Evolutionary conservation across 1,140 invertebrate genomes (phyloP).

Genomic region (Lepidurus packardi): DNA sequence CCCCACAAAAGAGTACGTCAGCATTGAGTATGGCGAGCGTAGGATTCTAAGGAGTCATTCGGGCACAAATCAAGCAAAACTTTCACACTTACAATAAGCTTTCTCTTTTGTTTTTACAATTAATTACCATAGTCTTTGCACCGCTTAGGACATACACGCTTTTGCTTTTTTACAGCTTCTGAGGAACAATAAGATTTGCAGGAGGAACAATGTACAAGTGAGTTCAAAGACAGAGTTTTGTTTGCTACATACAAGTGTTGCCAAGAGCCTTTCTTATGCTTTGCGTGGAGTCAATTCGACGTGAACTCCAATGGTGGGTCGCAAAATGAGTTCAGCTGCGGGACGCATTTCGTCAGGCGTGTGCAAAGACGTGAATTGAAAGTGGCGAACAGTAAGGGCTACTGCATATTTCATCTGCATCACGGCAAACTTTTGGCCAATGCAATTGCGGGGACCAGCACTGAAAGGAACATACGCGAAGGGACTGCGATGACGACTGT

Average conservation of each 20-base stretch:
- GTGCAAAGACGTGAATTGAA: not conserved
- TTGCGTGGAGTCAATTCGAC: not conserved
- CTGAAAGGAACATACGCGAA: constrained; percentile 53
- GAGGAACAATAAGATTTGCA: not conserved
- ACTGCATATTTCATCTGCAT: constrained; percentile 10
- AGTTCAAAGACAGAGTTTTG: not conserved
- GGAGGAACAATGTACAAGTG: constrained; percentile 8
- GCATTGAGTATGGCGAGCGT: not conserved
- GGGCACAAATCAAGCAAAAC: not conserved
- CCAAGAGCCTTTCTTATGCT: not conserved
- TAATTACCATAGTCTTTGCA: too few relatives aligned
- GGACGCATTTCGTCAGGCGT: not conserved
- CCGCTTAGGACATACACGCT: not conserved
- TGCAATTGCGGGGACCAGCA: constrained; percentile 53
- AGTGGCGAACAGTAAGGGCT: not conserved
- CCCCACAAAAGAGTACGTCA: not conserved
- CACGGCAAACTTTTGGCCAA: constrained; percentile 46
- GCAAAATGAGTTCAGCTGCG: not conserved
- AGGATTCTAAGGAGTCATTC: not conserved
- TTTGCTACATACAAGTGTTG: not conserved
- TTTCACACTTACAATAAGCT: not conserved
- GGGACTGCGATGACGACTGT: constrained; percentile 42
- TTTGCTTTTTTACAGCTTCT: not conserved
- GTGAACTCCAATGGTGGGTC: constrained; percentile 13
- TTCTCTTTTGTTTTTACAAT: not conserved